Evolutionary conservation across 2,113 vertebrate species (phyloP), one percentile per base, ranked within the genome.

Genomic region (Eurypyga helias): DNA sequence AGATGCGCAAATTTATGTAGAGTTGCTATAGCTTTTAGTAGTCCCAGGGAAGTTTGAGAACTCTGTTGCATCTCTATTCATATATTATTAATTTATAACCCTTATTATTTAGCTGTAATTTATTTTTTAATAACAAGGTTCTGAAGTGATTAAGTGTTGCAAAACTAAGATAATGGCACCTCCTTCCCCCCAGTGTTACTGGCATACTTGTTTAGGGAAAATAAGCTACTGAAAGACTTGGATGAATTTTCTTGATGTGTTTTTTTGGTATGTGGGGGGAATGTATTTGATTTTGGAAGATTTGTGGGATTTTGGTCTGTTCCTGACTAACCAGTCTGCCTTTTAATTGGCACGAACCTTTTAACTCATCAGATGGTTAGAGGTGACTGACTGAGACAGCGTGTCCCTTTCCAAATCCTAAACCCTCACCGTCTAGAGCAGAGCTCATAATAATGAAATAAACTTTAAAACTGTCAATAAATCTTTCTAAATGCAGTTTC

Each of bases 181-280:
- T 70, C n/a, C 34, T 64, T 64, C 31, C 18, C n/a, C 11, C 7
- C 1, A 21, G 0, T 19, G 14, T 64, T 41, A 6, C 20, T 71
- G 43, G 0, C 2, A 3, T 21, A 15, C 34, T 77, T 65, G 16
- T n/a, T 66, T 25, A 62, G 77, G 20, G 80, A n/a, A 76, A 64
- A 57, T 1, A 19, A 83, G 11, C 31, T 52, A 3, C 34, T 33
- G 54, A 7, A 38, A 64, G 21, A 10, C 34, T 48, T 54, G 17
- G 26, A 29, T 43, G 60, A 38, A 6, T 66, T 72, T 83, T 45
- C 5, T 83, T 57, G 24, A 5, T 43, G 0, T 1, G 0, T 38
- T 46, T 33, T n/a, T 61, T 43, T 36, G 16, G 10, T 52, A 13
- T 31, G 14, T 5, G 4, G 2, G 26, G 45, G 19, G 15, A 46